Percentiles rank a stretch among this genome's conserved stretches.
Conservation (phyloP, 2,113 vertebrate genomes). For the Nothobranchius furzeri region DNA sequence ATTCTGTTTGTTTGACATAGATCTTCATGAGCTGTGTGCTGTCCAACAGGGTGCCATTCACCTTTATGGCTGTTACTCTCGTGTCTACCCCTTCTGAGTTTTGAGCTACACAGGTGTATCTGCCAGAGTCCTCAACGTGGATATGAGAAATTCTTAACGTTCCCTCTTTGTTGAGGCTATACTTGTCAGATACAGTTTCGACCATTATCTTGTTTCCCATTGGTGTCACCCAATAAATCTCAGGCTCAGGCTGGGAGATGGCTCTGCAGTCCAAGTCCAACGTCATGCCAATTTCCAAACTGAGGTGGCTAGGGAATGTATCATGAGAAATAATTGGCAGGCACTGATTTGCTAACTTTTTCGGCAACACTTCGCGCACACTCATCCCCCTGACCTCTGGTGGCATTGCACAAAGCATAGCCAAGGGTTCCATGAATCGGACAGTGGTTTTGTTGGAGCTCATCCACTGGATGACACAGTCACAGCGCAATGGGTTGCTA, state of each 20-base stretch:
- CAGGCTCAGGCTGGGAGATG: slow-evolving; percentile 94
- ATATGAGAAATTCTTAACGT: slow-evolving; percentile 88
- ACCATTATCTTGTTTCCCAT: slow-evolving; percentile 90
- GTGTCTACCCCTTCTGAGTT: slow-evolving; percentile 95
- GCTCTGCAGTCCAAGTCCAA: slow-evolving; percentile 92
- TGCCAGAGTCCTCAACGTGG: slow-evolving; percentile 90
- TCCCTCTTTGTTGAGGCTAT: slow-evolving; percentile 87
- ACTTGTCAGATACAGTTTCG: slow-evolving; percentile 88
- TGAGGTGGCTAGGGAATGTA: slow-evolving; percentile 89
- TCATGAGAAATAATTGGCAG: slow-evolving; percentile 94
- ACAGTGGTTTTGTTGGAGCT: slow-evolving; percentile 91
- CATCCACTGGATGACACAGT: slow-evolving; percentile 97
- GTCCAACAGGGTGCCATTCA: slow-evolving; percentile 93
- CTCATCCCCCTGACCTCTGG: slow-evolving; percentile 87
- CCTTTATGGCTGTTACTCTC: slow-evolving; percentile 86
- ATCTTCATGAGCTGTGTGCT: slow-evolving; percentile 92
- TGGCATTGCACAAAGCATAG: slow-evolving; percentile 94
- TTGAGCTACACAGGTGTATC: slow-evolving; percentile 95
- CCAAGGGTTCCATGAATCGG: slow-evolving; percentile 96
- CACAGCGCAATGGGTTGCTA: slow-evolving; percentile 93
- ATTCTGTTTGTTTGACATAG: slow-evolving; percentile 91
- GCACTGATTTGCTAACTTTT: slow-evolving; percentile 86
- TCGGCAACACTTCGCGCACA: slow-evolving; percentile 87
- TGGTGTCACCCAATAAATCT: slow-evolving; percentile 98
- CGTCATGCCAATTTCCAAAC: slow-evolving; percentile 85